phyloP scores from a whole-genome alignment of 1,140 invertebrate species.

The Chymomyza costata region DNA sequence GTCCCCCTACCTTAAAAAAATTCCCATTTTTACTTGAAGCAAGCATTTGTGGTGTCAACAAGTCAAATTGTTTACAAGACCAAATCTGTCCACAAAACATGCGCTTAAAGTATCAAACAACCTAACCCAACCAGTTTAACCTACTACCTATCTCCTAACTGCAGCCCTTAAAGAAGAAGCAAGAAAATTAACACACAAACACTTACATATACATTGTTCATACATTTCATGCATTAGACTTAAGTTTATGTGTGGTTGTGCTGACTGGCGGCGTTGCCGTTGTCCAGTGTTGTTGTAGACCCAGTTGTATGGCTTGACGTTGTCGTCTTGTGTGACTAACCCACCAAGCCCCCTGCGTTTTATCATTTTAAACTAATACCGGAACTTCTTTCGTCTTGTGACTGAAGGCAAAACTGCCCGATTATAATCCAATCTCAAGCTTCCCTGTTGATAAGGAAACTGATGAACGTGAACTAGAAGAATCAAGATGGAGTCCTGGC shows the following conservation, averaged over 20 bases:
- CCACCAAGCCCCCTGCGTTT: slow-evolving; percentile 14
- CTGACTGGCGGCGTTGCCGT: slow-evolving; percentile 26
- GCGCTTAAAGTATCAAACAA: slow-evolving; percentile 13
- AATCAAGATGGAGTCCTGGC: slow-evolving; percentile 94
- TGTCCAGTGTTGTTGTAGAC: slow-evolving; percentile 9
- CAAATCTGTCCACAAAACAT: slow-evolving; percentile 14
- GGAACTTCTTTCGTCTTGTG: slow-evolving; percentile 61
- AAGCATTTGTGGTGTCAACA: too few relatives aligned
- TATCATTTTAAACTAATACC: slow-evolving; percentile 62
- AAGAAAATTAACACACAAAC: slow-evolving; percentile 40
- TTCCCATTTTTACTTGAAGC: slow-evolving; percentile 5
- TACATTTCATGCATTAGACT: slow-evolving; percentile 66
- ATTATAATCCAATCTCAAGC: slow-evolving; percentile 76
- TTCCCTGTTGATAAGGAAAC: slow-evolving; percentile 75
- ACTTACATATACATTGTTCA: slow-evolving; percentile 60
- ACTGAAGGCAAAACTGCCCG: slow-evolving; percentile 76
- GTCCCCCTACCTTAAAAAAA: neutral
- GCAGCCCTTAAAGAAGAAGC: too few relatives aligned
- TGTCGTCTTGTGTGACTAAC: slow-evolving; percentile 25
- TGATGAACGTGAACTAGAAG: slow-evolving; percentile 80
- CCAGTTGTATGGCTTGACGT: slow-evolving; percentile 34
- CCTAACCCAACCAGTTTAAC: slow-evolving; percentile 6
- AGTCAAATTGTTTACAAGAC: slow-evolving; percentile 27
- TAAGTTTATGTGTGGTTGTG: slow-evolving; percentile 46
- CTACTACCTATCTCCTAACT: neutral